Conservation (phyloP, 2,797 vertebrate species). For the Arrhamphus sclerolepis region DNA sequence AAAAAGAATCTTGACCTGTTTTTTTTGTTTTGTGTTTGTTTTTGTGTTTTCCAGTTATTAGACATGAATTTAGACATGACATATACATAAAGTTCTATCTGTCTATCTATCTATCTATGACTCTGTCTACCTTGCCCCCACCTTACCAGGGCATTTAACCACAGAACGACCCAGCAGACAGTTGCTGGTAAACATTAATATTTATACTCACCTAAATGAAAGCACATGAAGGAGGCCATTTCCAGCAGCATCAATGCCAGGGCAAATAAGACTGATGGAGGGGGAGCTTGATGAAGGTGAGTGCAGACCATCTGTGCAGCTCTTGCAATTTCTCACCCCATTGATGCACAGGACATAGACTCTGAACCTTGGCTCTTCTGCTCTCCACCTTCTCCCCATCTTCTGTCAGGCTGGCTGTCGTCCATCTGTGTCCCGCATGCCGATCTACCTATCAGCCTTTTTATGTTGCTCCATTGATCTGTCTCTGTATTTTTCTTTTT, state of each 20-base stretch:
- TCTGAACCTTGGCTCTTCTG: constrained; percentile 31
- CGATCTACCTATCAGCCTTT: background rate
- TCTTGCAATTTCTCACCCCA: constrained; percentile 77
- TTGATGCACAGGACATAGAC: constrained; percentile 71
- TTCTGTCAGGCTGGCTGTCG: constrained; percentile 31
- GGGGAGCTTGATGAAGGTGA: constrained; percentile 71
- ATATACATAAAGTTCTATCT: no score
- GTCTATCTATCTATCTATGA: background rate
- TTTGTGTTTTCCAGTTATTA: no score
- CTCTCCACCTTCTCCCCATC: constrained; percentile 41
- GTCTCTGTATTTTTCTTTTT: background rate
- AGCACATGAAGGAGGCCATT: constrained; percentile 44
- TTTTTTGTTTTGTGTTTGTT: no score
- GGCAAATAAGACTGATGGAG: constrained; percentile 68
- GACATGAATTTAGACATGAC: no score
- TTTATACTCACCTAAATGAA: constrained; percentile 27
- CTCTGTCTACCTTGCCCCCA: no score
- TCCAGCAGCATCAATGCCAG: constrained; percentile 55
- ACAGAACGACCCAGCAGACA: background rate
- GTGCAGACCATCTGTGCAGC: constrained; percentile 72
- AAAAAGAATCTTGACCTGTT: no score
- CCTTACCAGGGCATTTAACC: background rate
- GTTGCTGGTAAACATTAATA: constrained; percentile 10
- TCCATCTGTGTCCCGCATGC: constrained; percentile 28
- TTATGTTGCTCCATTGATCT: constrained; percentile 12